phyloP scores from a whole-genome alignment of 1,140 invertebrate species.

The Atta cephalotes region DNA sequence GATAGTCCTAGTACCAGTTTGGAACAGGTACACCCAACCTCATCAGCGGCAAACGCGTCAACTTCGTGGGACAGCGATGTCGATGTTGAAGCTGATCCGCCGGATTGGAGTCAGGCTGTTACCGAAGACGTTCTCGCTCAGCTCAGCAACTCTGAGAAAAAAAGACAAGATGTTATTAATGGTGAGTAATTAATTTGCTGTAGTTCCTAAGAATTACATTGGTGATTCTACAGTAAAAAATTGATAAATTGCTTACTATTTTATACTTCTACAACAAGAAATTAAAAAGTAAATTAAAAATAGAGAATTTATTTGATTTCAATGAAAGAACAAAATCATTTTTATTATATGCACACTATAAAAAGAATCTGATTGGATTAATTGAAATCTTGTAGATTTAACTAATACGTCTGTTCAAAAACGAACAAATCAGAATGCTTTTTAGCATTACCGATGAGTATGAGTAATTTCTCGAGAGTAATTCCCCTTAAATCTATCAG shows the following conservation, averaged over 20 bases:
- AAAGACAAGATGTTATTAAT: constrained; percentile 98
- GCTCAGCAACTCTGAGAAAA: constrained; percentile 93
- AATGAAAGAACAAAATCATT: neutral
- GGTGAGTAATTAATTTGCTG: constrained; percentile 87
- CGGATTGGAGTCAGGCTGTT: constrained; percentile 93
- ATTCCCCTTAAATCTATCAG: too few relatives aligned
- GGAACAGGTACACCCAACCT: constrained; percentile 86
- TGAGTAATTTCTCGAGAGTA: too few relatives aligned
- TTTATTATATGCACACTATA: too few relatives aligned
- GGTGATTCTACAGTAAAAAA: neutral
- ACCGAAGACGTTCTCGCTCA: constrained; percentile 91
- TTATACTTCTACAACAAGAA: neutral
- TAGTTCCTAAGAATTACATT: neutral
- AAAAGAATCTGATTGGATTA: too few relatives aligned
- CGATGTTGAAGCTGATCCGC: constrained; percentile 92
- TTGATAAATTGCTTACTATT: neutral
- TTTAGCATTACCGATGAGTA: too few relatives aligned
- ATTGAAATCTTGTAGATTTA: too few relatives aligned
- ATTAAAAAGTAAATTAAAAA: neutral
- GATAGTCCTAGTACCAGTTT: constrained; percentile 87
- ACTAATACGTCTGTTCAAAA: too few relatives aligned
- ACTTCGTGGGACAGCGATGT: constrained; percentile 92
- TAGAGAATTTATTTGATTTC: neutral
- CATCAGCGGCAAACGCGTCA: constrained; percentile 77
- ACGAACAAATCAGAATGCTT: too few relatives aligned